Percentiles rank a stretch among this genome's conserved stretches.
Conservation (phyloP, 2,113 vertebrate genomes). For the Neotragus moschatus region DNA sequence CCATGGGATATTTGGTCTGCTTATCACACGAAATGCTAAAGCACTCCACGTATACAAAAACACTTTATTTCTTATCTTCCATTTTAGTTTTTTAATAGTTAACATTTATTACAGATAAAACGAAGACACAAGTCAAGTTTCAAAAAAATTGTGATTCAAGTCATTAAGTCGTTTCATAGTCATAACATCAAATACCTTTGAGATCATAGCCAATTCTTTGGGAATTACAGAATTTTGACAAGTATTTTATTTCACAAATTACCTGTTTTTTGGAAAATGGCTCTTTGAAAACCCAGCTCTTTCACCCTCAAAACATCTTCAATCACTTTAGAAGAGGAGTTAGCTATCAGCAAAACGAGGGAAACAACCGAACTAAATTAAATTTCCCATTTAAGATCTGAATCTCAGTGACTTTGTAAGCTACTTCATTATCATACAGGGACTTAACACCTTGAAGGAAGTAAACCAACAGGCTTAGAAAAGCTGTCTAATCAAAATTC, state of each 20-base stretch:
- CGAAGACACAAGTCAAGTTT: not conserved
- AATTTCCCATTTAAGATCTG: not conserved
- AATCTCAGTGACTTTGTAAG: not conserved
- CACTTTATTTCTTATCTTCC: not conserved
- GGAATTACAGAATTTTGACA: not conserved
- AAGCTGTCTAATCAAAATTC: not conserved
- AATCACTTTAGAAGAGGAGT: not conserved
- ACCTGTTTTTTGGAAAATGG: not conserved
- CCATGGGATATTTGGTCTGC: not conserved
- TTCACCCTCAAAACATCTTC: not conserved
- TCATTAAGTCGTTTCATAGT: not conserved
- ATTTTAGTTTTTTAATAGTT: not conserved
- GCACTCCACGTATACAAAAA: not conserved
- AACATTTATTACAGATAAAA: not conserved
- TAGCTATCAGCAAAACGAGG: not conserved
- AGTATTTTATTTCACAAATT: slow-evolving; percentile 26
- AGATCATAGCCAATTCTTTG: not conserved
- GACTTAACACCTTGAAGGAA: slow-evolving; percentile 8
- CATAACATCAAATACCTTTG: not conserved
- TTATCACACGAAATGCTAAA: not conserved
- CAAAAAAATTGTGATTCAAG: not conserved
- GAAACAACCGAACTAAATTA: not conserved
- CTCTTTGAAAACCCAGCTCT: not conserved
- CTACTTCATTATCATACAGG: not conserved
- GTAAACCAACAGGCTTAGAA: not conserved